Evolutionary conservation across 2,888 invertebrate genomes (phyloP).

Genomic region (Meganola albula): DNA sequence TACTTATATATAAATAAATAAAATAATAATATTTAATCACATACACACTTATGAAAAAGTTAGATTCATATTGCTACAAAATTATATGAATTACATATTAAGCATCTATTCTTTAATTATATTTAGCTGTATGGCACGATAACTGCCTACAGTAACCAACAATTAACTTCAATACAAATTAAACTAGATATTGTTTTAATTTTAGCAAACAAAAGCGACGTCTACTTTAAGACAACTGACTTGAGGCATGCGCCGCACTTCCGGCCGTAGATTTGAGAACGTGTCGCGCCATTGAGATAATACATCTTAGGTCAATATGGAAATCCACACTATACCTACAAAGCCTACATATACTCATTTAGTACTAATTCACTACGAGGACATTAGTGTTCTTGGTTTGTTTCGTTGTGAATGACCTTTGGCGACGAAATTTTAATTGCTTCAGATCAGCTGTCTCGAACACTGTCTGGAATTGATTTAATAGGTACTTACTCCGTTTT

Average conservation of each 20-base stretch:
- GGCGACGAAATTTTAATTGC: constrained; percentile 65
- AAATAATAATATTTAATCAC: too few relatives aligned
- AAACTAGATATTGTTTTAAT: background rate
- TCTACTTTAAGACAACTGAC: constrained; percentile 51
- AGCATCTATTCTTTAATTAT: too few relatives aligned
- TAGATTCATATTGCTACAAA: background rate
- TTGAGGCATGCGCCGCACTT: constrained; percentile 64
- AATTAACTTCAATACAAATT: too few relatives aligned
- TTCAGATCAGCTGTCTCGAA: constrained; percentile 39
- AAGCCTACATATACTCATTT: too few relatives aligned
- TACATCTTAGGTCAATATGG: constrained; percentile 46
- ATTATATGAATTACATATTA: background rate
- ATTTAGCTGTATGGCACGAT: too few relatives aligned
- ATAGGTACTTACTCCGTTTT: too few relatives aligned
- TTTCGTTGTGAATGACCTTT: constrained; percentile 64
- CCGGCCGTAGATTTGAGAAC: constrained; percentile 69
- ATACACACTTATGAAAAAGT: too few relatives aligned
- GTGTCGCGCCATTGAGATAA: constrained; percentile 36
- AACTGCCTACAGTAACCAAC: too few relatives aligned
- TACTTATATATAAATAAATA: too few relatives aligned
- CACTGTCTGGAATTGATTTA: constrained; percentile 36
- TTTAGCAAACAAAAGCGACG: constrained; percentile 13
- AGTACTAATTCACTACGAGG: constrained; percentile 40
- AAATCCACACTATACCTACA: constrained; percentile 38
- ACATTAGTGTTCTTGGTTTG: too few relatives aligned